These are phyloP conservation scores for Drosophila littoralis DNA, from an alignment of 1,140 invertebrate genomes.

Conservation along the genomic window DNA sequence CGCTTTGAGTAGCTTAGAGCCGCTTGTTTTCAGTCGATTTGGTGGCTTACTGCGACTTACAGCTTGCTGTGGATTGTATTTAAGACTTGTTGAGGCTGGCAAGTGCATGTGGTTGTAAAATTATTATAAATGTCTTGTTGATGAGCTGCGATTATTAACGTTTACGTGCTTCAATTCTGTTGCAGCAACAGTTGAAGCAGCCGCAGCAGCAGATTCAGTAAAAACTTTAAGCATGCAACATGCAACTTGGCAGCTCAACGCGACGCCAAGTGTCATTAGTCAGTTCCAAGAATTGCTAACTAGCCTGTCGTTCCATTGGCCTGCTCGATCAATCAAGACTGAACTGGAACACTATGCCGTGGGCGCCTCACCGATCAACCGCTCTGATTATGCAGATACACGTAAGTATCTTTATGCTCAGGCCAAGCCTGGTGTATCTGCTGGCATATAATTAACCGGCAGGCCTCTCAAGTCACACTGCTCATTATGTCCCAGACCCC, in stretches of 20 bases:
- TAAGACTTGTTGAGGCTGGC: conserved; percentile 8
- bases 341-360: conserved; percentile 59
- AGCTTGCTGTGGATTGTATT: conserved; percentile 24
- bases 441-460: conserved; percentile 64
- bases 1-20: conserved; percentile 30
- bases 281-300: conserved; percentile 72
- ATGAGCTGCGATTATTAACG: conserved; percentile 81
- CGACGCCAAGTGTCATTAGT: conserved; percentile 74
- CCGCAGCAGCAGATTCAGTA: conserved; percentile 4
- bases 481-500: conserved; percentile 76
- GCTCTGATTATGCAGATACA: conserved; percentile 62
- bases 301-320: conserved; percentile 60
- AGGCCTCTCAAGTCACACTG: conserved; percentile 52
- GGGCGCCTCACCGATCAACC: conserved; percentile 70
- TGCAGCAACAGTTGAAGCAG: conserved; percentile 14
- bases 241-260: conserved; percentile 49
- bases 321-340: conserved; percentile 68
- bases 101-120: conserved; percentile 65
- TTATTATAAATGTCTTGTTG: conserved; percentile 80
- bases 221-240: conserved; percentile 44
- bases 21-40: conserved; percentile 55
- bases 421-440: conserved; percentile 18
- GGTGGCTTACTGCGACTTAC: conserved; percentile 43
- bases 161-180: conserved; percentile 73
- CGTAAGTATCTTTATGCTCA: conserved; percentile 20